Percentiles rank a stretch among this genome's conserved stretches.
Evolutionary conservation across 2,797 vertebrate genomes (phyloP).

Genomic region (Malacoctenus gilli): DNA sequence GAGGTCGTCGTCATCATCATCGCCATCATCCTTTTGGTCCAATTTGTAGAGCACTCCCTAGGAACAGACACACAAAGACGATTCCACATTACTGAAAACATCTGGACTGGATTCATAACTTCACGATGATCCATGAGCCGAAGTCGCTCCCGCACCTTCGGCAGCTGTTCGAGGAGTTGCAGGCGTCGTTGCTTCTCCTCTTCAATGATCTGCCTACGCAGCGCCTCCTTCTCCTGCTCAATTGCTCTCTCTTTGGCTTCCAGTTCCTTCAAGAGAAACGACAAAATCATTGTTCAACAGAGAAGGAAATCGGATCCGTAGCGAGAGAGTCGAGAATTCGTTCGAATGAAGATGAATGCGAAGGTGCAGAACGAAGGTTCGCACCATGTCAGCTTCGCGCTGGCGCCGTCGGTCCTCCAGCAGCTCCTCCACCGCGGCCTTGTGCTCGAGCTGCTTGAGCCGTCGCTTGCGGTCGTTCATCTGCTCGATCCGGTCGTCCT

Average conservation of each 20-base stretch:
- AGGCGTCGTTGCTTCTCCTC: conserved; percentile 92
- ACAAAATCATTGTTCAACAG: too few species aligned
- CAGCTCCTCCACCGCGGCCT: conserved; percentile 85
- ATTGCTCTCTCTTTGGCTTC: conserved; percentile 83
- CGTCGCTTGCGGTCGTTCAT: conserved; percentile 90
- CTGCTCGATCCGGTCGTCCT: conserved; percentile 91
- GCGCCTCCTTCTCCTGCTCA: conserved; percentile 81
- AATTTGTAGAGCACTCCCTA: conserved; percentile 90
- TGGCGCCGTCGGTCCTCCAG: conserved; percentile 84
- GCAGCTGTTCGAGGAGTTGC: conserved; percentile 89
- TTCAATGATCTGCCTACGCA: conserved; percentile 85
- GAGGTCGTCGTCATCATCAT: conserved; percentile 85
- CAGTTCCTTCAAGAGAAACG: conserved; percentile 74
- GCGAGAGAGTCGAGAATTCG: too few species aligned
- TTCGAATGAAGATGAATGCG: too few species aligned
- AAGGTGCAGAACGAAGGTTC: too few species aligned
- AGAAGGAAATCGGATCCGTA: too few species aligned
- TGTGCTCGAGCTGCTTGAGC: conserved; percentile 92
- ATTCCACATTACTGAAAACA: not conserved
- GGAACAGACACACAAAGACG: conserved; percentile 26
- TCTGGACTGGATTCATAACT: too few species aligned
- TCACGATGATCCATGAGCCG: not conserved
- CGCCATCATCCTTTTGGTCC: conserved; percentile 87
- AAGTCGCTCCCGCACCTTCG: conserved; percentile 80
- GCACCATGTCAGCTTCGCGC: conserved; percentile 85